A percentile compares a stretch with the other conserved stretches of the same genome.
Conservation (phyloP, 23 tunicate genomes). For the Diplosoma virens region DNA sequence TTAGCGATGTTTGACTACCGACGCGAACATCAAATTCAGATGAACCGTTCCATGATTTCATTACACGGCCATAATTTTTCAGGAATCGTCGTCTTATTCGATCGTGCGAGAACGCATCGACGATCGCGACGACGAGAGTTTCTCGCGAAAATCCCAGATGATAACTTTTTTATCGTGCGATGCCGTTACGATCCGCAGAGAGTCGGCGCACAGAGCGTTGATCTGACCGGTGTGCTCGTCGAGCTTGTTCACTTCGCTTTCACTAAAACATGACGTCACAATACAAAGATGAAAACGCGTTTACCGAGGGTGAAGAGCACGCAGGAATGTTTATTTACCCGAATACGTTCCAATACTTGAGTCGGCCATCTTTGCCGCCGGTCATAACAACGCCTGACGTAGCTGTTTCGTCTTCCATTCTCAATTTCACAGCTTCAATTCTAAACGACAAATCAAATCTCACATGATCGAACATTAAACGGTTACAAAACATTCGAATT, state of each 20-base stretch:
- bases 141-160: constrained; percentile 68
- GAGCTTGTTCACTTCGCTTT: constrained; percentile 32
- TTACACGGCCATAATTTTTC: no score
- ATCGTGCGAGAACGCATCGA: constrained; percentile 1
- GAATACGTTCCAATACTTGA: constrained; percentile 52
- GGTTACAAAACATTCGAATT: no score
- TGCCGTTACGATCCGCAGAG: constrained; percentile 65
- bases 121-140: not conserved
- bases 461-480: not conserved
- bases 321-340: constrained; percentile 37
- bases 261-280: not conserved
- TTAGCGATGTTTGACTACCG: no score
- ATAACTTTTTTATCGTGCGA: constrained; percentile 60
- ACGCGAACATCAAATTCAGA: no score
- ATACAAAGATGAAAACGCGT: not conserved
- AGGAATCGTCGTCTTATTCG: not conserved
- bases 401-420: constrained; percentile 32
- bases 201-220: constrained; percentile 60
- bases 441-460: constrained; percentile 11
- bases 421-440: constrained; percentile 39
- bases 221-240: constrained; percentile 57
- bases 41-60: no score
- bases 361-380: constrained; percentile 54
- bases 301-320: no score
- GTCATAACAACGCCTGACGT: constrained; percentile 45